Evolutionary conservation across 2,797 vertebrate species (phyloP), one percentile per base, ranked within the genome.

Genomic region (Poeciliopsis gracilis): DNA sequence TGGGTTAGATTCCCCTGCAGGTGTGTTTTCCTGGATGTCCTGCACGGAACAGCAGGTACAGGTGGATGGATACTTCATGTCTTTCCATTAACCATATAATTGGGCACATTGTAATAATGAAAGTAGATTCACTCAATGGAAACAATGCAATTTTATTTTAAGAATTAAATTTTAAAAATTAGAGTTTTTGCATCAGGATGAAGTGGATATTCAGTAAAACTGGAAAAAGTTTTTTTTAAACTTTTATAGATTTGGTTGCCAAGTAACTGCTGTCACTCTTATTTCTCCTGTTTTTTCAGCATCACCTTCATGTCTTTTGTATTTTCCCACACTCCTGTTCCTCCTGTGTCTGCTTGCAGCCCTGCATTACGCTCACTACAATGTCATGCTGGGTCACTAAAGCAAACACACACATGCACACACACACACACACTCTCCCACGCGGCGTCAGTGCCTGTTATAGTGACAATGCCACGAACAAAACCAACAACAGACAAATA

Each of bases 331-430:
- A 90, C 82, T 84, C 33, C 5, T 43, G 66, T 61, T 61, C 55
- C 71, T 74, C 86, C 80, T 86, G 92, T 94, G 91, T 94, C 92
- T 93, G 87, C 91, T 92, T 92, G 92, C 91, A 91, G 84, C 76
- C 83, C 47, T 84, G 87, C 85, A 88, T 84, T 46, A 78, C 69
- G 76, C 85, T 90, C 85, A 91, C 91, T 82, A 85, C 90, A 88
- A 91, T 93, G 91, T 95, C 92, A 94, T 85, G 91, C 92, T 79
- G 87, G 93, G 93, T 94, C 93, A 94, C 84, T 90, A 91, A 82
- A 77, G 72, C 71, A 82, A 82, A 83, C 80, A 78, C 75, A 72
- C 74, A 76, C 76, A 81, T 2, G 2, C 30, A 30, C 49, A 51
- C 16, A 2, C 55, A 59, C 55, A 57, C 55, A 59, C 55, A 77